Percentiles rank a stretch among this genome's conserved stretches.
phyloP scores from a whole-genome alignment of 2,113 vertebrate genomes.

The Nothobranchius furzeri region DNA sequence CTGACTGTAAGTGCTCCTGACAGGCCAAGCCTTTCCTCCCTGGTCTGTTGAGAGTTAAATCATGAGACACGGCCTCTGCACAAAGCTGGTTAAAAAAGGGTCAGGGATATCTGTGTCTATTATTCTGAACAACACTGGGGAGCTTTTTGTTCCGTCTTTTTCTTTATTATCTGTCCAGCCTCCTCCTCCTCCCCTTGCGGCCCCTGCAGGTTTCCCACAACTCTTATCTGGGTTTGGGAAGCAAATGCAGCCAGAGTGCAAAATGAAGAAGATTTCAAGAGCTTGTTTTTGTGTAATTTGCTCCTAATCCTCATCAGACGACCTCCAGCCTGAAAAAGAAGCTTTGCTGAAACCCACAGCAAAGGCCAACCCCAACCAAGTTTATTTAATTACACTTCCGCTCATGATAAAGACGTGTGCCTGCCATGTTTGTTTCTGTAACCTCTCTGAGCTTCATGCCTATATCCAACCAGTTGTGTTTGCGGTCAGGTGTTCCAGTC shows the following conservation, averaged over 20 bases:
- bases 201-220: conserved; percentile 48
- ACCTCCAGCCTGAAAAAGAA: conserved; percentile 21
- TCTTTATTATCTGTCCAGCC: conserved; percentile 39
- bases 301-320: conserved; percentile 45
- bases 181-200: conserved; percentile 19
- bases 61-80: conserved; percentile 31
- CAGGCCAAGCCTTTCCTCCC: conserved; percentile 26
- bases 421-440: background rate
- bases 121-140: conserved; percentile 39
- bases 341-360: conserved; percentile 20
- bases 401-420: background rate
- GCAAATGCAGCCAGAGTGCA: conserved; percentile 34
- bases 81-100: conserved; percentile 25
- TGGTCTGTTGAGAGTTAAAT: conserved; percentile 16
- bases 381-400: conserved; percentile 19
- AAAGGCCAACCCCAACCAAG: conserved; percentile 24
- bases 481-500: conserved; percentile 90
- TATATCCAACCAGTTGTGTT: conserved; percentile 2
- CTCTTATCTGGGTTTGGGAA: conserved; percentile 47
- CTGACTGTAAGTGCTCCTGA: conserved; percentile 84
- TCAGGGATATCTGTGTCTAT: conserved; percentile 49
- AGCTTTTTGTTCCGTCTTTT: conserved; percentile 37
- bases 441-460: background rate
- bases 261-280: conserved; percentile 31
- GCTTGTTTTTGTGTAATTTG: conserved; percentile 49